Conservation (phyloP, 2,113 vertebrate species). For the Scomber japonicus region DNA sequence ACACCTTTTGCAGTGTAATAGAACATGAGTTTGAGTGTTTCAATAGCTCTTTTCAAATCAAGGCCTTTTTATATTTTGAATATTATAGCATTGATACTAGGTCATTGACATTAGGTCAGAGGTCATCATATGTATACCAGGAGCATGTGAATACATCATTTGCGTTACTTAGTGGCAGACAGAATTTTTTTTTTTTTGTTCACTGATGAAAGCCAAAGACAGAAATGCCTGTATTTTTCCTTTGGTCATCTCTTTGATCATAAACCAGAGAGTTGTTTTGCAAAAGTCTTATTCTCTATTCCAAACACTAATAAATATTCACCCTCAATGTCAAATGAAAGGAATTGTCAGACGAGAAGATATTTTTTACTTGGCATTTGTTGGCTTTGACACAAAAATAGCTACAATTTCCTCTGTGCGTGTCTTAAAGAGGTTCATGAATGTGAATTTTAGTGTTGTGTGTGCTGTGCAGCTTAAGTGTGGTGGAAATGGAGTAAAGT, state of each 20-base stretch:
- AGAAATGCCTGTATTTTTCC: background rate
- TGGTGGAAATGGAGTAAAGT: conserved; percentile 8
- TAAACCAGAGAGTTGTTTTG: conserved; percentile 24
- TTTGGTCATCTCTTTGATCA: conserved; percentile 34
- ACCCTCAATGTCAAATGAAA: conserved; percentile 43
- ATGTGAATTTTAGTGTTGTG: conserved; percentile 19
- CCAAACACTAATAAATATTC: conserved; percentile 52
- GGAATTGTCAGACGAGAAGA: conserved; percentile 11
- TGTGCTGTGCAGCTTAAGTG: conserved; percentile 24
- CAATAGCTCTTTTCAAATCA: no score
- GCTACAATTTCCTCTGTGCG: conserved; percentile 27
- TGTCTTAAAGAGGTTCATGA: conserved; percentile 30
- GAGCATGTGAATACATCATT: background rate
- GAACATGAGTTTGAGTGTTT: background rate
- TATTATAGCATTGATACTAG: background rate
- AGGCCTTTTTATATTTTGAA: no score
- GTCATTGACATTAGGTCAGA: background rate
- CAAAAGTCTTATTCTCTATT: conserved; percentile 17
- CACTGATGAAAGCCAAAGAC: background rate
- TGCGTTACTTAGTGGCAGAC: background rate
- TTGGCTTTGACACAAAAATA: conserved; percentile 60
- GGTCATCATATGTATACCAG: background rate
- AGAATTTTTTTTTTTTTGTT: background rate
- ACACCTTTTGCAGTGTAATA: background rate
- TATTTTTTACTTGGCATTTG: conserved; percentile 47